Percentiles rank a stretch among this genome's conserved stretches.
phyloP scores from a whole-genome alignment of 1,140 invertebrate species.

The Pygmarrhopalites habei region DNA sequence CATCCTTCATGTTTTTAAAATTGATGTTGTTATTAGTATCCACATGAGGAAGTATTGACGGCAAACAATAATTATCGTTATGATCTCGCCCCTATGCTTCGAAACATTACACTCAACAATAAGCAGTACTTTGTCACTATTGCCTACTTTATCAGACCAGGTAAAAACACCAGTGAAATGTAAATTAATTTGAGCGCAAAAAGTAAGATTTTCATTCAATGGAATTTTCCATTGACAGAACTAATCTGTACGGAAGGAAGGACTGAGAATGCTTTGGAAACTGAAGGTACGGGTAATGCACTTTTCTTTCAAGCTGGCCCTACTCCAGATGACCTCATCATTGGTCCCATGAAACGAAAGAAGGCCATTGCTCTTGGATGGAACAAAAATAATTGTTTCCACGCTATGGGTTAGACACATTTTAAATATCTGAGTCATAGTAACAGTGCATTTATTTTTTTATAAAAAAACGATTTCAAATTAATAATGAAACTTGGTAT shows the following conservation, averaged over 20 bases:
- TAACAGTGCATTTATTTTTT: too few relatives aligned
- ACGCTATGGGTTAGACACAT: conserved; percentile 17
- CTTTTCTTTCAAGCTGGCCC: conserved; percentile 22
- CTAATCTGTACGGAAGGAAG: conserved; percentile 19
- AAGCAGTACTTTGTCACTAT: neutral
- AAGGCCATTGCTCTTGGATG: conserved; percentile 13
- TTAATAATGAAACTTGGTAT: neutral
- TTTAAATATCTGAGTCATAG: too few relatives aligned
- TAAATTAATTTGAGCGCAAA: neutral
- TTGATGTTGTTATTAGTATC: neutral
- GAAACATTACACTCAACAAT: neutral
- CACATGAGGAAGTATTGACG: neutral
- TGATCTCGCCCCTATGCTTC: conserved; percentile 7
- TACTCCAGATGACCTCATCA: conserved; percentile 4
- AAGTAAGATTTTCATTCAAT: neutral
- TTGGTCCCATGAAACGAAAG: conserved; percentile 6
- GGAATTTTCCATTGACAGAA: neutral
- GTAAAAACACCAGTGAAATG: neutral
- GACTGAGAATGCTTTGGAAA: neutral
- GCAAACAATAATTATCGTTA: neutral
- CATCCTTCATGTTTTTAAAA: too few relatives aligned
- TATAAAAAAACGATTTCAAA: too few relatives aligned
- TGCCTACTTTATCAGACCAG: conserved; percentile 6
- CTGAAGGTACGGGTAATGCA: conserved; percentile 13
- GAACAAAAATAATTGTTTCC: conserved; percentile 21